phyloP scores from a whole-genome alignment of 2,113 vertebrate species.

The Charina bottae region DNA sequence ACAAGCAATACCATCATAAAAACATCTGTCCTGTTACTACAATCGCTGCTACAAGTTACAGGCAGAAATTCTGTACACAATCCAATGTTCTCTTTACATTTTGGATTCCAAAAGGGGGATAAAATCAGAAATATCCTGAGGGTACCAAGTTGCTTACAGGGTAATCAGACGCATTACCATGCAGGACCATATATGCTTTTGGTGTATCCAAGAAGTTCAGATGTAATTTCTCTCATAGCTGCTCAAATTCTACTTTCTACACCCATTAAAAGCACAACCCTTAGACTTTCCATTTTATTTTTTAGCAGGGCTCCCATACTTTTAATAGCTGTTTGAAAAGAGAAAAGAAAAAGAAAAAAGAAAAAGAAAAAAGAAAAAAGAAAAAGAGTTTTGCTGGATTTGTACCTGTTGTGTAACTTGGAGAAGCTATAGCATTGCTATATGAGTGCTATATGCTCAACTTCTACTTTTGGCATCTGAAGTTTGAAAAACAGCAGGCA shows the following conservation, averaged over 20 bases:
- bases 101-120: background rate
- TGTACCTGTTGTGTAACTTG: background rate
- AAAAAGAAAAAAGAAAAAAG: no score
- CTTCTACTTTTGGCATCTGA: background rate
- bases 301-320: background rate
- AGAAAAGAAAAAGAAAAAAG: background rate
- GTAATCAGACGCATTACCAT: background rate
- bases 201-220: background rate
- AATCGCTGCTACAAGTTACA: background rate
- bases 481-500: background rate
- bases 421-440: background rate
- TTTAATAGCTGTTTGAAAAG: background rate
- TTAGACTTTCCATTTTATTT: background rate
- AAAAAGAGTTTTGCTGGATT: background rate
- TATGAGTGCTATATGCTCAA: no score
- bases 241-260: background rate
- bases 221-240: background rate
- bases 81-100: background rate
- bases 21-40: constrained; percentile 10
- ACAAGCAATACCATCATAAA: constrained; percentile 1
- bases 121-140: background rate
- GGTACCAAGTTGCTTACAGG: background rate
- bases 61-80: background rate
- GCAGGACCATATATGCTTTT: background rate
- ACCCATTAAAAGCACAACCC: background rate